Evolutionary conservation across 2,797 vertebrate species (phyloP), one percentile per base, ranked within the genome.

Genomic region (Argyrosomus regius): DNA sequence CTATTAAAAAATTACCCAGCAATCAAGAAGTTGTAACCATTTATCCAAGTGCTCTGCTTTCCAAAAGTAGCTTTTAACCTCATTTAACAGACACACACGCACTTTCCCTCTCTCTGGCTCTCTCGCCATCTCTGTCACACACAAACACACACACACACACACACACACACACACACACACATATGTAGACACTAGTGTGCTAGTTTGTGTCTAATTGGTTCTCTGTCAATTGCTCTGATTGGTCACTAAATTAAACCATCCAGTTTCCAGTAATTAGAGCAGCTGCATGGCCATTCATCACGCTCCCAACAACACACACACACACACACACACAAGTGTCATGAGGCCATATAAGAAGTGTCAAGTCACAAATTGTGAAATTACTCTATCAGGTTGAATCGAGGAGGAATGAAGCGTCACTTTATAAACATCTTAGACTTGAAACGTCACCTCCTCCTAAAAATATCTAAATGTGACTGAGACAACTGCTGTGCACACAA

Each of bases 51-150:
- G 86, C 35, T 89, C 86, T 73, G 88, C 81, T 91, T 91, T 87
- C 87, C 68, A 88, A 90, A 91, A 87, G 79, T 87, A 84, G 86
- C 60, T 80, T 81, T 86, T 74, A 92, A 85, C 81, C 87, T 86
- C 70, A 86, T 92, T 92, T 82, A 83, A 70, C 50, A 39, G 6
- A 56, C 12, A 43, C 50, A 50, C 66, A 50, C 77, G 49, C 35
- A 31, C 61, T 53, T 46, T 26, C 28, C 1, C 14, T 50, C 24
- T 41, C 16, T 9, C 14, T 24, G 6, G 18, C 5, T 18, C 60
- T 65, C 41, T 65, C 14, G 1, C 43, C 4, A 48, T 70, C n/a
- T 56, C 49, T 63, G 69, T 71, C 63, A 35, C 57, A 48, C 56
- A 53, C 52, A n/a, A n/a, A 48, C 41, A 56, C 52, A n/a, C 57